phyloP scores from a whole-genome alignment of 2,888 invertebrate genomes.

The Synergus itoensis region DNA sequence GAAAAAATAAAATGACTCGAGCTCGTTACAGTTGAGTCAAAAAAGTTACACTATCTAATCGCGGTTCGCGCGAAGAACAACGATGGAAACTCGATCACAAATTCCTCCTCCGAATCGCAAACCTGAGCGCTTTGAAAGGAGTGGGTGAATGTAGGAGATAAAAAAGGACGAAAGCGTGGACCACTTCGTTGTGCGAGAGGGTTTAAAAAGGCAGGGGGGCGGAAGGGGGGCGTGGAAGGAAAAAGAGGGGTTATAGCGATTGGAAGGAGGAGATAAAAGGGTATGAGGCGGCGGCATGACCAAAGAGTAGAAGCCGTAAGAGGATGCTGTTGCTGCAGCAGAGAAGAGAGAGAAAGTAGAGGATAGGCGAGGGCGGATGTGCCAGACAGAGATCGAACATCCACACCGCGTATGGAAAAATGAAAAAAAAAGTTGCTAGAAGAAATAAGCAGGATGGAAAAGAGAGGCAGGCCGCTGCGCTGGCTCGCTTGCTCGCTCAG shows the following conservation, averaged over 20 bases:
- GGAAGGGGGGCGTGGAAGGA: constrained; percentile 4
- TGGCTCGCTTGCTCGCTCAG: constrained; percentile 52
- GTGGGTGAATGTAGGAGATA: constrained; percentile 41
- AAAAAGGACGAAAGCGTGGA: constrained; percentile 45
- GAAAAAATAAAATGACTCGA: constrained; percentile 19
- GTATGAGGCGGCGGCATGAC: constrained; percentile 67
- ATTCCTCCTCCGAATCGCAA: constrained; percentile 20
- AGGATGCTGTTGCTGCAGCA: constrained; percentile 56
- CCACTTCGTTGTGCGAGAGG: constrained; percentile 23
- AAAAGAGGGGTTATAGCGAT: constrained; percentile 59
- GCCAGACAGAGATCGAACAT: constrained; percentile 47
- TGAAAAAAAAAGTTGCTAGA: constrained; percentile 47
- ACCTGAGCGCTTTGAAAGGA: constrained; percentile 2
- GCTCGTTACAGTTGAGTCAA: constrained; percentile 4
- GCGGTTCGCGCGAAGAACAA: constrained; percentile 19
- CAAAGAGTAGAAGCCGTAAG: constrained; percentile 66
- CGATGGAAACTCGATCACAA: constrained; percentile 21
- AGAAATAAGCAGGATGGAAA: constrained; percentile 42
- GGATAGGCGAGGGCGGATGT: constrained; percentile 27
- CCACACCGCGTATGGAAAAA: constrained; percentile 61
- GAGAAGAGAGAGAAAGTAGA: constrained; percentile 55
- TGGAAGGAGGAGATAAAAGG: constrained; percentile 70
- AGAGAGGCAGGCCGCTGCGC: constrained; percentile 43
- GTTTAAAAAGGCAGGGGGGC: neutral
- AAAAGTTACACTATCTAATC: constrained; percentile 31